phyloP scores from a whole-genome alignment of 2,113 vertebrate species.

The Lepisosteus oculatus region DNA sequence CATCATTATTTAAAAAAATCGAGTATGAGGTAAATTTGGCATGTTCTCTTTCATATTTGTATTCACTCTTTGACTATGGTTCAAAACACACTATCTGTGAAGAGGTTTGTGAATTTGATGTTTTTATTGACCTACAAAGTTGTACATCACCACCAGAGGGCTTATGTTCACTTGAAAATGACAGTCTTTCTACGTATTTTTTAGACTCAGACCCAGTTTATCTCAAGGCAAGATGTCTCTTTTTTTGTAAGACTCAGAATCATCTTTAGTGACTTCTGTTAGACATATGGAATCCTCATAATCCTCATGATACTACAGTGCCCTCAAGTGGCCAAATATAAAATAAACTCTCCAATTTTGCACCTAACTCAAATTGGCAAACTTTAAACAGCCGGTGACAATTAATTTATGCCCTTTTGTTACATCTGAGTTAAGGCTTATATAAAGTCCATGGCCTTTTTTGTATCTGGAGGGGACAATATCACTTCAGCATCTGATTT shows the following conservation, averaged over 20 bases:
- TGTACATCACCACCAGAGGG: background rate
- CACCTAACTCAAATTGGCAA: background rate
- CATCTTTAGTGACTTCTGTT: background rate
- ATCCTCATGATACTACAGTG: conserved; percentile 39
- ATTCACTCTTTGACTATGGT: no score
- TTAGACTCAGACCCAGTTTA: conserved; percentile 3
- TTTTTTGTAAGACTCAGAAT: background rate
- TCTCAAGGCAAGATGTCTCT: conserved; percentile 8
- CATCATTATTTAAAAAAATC: no score
- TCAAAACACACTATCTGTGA: no score
- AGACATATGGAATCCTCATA: background rate
- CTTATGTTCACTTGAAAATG: conserved; percentile 6
- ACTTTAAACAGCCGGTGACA: background rate
- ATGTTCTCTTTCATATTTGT: no score
- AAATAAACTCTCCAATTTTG: no score
- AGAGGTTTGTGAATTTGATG: no score
- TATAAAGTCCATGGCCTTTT: background rate
- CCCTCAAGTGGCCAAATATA: conserved; percentile 33
- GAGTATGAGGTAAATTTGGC: no score
- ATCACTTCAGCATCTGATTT: conserved; percentile 21
- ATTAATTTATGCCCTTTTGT: background rate
- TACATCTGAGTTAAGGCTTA: background rate
- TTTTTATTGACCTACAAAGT: no score
- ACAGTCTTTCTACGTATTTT: conserved; percentile 24
- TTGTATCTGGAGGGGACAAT: background rate